Conservation (phyloP, 2,113 vertebrate genomes). For the Oncorhynchus masou region DNA sequence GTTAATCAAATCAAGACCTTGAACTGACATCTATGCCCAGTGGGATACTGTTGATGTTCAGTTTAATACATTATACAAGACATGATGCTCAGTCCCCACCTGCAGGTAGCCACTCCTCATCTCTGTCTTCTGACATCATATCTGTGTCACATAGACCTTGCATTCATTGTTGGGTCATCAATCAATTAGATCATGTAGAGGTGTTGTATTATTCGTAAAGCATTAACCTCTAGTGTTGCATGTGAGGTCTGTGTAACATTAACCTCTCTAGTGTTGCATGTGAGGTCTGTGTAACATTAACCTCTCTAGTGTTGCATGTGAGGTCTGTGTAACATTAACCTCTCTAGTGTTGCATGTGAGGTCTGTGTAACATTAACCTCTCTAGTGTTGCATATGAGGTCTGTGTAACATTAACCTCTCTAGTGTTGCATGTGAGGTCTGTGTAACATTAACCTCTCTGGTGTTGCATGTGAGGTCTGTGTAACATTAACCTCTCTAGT, state of each 20-base stretch:
- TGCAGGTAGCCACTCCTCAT: neutral
- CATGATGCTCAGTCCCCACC: neutral
- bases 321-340: neutral
- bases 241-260: neutral
- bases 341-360: slow-evolving; percentile 14
- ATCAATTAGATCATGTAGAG: slow-evolving; percentile 8
- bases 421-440: slow-evolving; percentile 13
- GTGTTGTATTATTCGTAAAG: slow-evolving; percentile 27
- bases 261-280: slow-evolving; percentile 8
- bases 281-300: neutral
- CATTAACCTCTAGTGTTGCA: slow-evolving; percentile 4
- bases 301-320: slow-evolving; percentile 11
- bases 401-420: neutral
- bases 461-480: slow-evolving; percentile 10
- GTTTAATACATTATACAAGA: neutral
- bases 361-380: neutral
- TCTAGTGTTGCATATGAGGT: slow-evolving; percentile 16
- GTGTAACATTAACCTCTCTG: neutral
- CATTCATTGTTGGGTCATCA: slow-evolving; percentile 15
- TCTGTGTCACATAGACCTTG: slow-evolving; percentile 1
- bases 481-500: neutral
- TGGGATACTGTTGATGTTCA: neutral
- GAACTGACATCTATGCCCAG: neutral
- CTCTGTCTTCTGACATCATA: slow-evolving; percentile 12
- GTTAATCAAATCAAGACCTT: too few species aligned